Conservation (phyloP, 2,888 invertebrate species). For the Sabatieria punctata region DNA sequence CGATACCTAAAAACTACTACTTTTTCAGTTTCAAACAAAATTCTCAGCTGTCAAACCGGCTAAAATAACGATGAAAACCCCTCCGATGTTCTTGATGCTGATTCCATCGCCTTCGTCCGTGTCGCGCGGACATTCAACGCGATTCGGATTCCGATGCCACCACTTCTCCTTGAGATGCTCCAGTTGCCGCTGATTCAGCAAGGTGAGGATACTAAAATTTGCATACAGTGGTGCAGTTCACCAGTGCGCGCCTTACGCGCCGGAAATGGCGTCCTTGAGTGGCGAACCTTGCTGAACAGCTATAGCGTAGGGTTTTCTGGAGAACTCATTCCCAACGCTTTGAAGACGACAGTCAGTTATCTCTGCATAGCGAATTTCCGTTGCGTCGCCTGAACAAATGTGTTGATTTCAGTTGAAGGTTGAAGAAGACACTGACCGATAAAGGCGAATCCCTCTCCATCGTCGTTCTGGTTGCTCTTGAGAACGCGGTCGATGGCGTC, state of each 20-base stretch:
- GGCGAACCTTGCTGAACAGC: no score
- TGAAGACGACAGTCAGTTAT: slow-evolving; percentile 71
- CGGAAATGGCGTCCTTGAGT: slow-evolving; percentile 78
- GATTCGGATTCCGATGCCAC: slow-evolving; percentile 70
- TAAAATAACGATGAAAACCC: slow-evolving; percentile 91
- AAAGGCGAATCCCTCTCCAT: slow-evolving; percentile 65
- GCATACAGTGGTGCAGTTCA: no score
- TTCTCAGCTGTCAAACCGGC: slow-evolving; percentile 69
- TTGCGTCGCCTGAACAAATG: slow-evolving; percentile 55
- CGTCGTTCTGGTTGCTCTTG: slow-evolving; percentile 7
- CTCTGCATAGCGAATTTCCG: no score
- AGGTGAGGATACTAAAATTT: slow-evolving; percentile 60
- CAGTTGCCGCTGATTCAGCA: slow-evolving; percentile 84
- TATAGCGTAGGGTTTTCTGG: slow-evolving; percentile 86
- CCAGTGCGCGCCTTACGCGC: slow-evolving; percentile 78
- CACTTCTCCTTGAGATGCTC: no score
- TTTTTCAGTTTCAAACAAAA: no score
- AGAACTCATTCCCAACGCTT: slow-evolving; percentile 88
- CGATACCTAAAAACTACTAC: slow-evolving; percentile 22
- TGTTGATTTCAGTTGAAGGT: no score
- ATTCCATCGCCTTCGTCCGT: slow-evolving; percentile 89
- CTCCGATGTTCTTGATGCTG: slow-evolving; percentile 90
- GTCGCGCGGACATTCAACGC: slow-evolving; percentile 50
- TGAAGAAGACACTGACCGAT: slow-evolving; percentile 43
- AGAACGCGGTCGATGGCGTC: slow-evolving; percentile 58